Evolutionary conservation across 2,113 vertebrate genomes (phyloP).

Genomic region (Callospermophilus lateralis): DNA sequence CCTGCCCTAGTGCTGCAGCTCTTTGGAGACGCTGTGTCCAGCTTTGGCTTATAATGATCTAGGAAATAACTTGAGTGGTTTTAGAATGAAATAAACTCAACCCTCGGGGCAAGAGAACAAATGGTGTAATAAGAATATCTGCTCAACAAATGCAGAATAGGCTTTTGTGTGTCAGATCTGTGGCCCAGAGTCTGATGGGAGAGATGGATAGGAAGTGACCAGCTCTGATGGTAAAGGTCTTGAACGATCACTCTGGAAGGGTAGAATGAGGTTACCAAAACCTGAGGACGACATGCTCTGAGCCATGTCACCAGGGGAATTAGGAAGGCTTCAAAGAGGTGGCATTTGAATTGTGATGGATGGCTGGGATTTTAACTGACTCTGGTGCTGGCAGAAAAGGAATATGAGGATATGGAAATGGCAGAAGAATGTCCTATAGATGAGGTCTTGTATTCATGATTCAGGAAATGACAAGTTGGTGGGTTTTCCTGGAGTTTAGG

Average conservation of each 20-base stretch:
- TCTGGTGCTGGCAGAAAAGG: neutral
- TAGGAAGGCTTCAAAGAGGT: neutral
- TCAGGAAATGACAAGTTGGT: neutral
- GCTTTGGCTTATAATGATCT: slow-evolving; percentile 41
- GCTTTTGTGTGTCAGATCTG: slow-evolving; percentile 36
- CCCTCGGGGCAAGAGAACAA: slow-evolving; percentile 43
- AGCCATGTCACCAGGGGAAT: neutral
- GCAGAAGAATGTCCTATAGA: neutral
- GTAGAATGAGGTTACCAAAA: slow-evolving; percentile 23
- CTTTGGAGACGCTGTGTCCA: slow-evolving; percentile 38
- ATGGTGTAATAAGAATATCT: slow-evolving; percentile 16
- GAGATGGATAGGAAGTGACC: neutral
- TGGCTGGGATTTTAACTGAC: neutral
- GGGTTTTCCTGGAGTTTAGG: neutral
- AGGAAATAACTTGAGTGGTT: slow-evolving; percentile 66
- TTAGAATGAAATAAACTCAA: slow-evolving; percentile 67
- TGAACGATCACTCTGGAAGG: neutral
- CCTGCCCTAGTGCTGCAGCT: neutral
- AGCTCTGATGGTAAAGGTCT: slow-evolving; percentile 8
- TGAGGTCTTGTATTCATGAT: neutral
- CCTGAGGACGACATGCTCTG: neutral
- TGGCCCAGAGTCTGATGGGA: neutral
- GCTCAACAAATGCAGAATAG: slow-evolving; percentile 48
- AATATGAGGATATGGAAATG: neutral
- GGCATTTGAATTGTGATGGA: slow-evolving; percentile 22